Conservation (phyloP, 2,888 invertebrate genomes). For the Tromatobia lineatoria region DNA sequence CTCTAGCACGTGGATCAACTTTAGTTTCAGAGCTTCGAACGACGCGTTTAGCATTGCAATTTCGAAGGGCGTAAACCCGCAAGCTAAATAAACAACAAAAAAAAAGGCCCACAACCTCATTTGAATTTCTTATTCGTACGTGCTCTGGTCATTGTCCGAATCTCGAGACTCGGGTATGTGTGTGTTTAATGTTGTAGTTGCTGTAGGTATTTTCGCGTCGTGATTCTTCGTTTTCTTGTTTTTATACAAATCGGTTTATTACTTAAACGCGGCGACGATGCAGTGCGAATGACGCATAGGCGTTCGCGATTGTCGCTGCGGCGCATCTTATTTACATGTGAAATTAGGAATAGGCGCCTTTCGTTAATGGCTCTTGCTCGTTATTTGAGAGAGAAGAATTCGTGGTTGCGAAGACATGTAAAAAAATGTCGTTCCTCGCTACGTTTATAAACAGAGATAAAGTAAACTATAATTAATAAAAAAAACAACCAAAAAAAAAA, state of each 20-base stretch:
- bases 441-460: background rate
- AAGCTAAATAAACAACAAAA: conserved; percentile 12
- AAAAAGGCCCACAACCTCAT: conserved; percentile 30
- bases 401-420: background rate
- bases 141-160: conserved; percentile 47
- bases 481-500: background rate
- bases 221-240: conserved; percentile 38
- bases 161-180: conserved; percentile 39
- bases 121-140: conserved; percentile 42
- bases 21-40: conserved; percentile 19
- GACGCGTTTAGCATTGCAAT: background rate
- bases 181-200: conserved; percentile 24
- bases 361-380: conserved; percentile 37
- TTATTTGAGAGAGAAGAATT: conserved; percentile 45
- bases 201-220: conserved; percentile 15
- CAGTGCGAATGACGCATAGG: conserved; percentile 33
- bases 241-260: conserved; percentile 65
- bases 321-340: conserved; percentile 69
- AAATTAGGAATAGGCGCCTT: conserved; percentile 62
- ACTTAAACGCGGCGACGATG: conserved; percentile 55
- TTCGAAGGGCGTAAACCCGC: background rate
- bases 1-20: conserved; percentile 2
- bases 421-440: conserved; percentile 3
- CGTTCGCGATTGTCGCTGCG: conserved; percentile 51
- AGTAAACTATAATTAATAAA: conserved; percentile 18